Evolutionary conservation across 64 coral and sea anemone genomes (phyloP).

Genomic region (Cladopsammia gracilis): DNA sequence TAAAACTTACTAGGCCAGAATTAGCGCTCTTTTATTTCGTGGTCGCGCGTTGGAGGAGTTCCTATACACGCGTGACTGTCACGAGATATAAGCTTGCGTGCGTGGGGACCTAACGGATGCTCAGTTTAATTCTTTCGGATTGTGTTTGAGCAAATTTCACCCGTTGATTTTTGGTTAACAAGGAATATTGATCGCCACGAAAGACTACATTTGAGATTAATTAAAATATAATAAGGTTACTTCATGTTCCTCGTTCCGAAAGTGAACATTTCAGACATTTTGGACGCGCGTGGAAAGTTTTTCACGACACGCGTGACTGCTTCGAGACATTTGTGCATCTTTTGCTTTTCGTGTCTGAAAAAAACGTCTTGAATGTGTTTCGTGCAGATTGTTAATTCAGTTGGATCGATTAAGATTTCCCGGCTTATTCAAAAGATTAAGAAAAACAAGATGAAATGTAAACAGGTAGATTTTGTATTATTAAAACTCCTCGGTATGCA

Average conservation of each 20-base stretch:
- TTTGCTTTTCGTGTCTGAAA: not conserved
- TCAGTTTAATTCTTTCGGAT: too few relatives aligned
- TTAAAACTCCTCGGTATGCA: not conserved
- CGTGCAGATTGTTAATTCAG: not conserved
- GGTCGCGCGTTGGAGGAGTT: not conserved
- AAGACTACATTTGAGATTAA: too few relatives aligned
- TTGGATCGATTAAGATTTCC: conserved; percentile 1
- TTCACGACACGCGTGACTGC: not conserved
- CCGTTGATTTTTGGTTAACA: too few relatives aligned
- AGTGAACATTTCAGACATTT: too few relatives aligned
- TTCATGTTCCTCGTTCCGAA: too few relatives aligned
- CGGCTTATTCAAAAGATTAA: not conserved
- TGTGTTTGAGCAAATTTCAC: too few relatives aligned
- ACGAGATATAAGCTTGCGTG: not conserved
- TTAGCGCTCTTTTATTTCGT: not conserved
- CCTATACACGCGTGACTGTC: not conserved
- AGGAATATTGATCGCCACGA: too few relatives aligned
- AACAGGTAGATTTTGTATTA: not conserved
- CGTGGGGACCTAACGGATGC: too few relatives aligned
- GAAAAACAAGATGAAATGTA: not conserved
- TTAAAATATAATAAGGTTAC: too few relatives aligned
- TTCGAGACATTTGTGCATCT: not conserved
- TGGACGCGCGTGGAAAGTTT: too few relatives aligned
- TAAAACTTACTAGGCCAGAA: not conserved
- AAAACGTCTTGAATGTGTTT: not conserved